Percentiles rank a stretch among this genome's conserved stretches.
Evolutionary conservation across 2,888 invertebrate genomes (phyloP).

Genomic region (Drosophila maculinotata): DNA sequence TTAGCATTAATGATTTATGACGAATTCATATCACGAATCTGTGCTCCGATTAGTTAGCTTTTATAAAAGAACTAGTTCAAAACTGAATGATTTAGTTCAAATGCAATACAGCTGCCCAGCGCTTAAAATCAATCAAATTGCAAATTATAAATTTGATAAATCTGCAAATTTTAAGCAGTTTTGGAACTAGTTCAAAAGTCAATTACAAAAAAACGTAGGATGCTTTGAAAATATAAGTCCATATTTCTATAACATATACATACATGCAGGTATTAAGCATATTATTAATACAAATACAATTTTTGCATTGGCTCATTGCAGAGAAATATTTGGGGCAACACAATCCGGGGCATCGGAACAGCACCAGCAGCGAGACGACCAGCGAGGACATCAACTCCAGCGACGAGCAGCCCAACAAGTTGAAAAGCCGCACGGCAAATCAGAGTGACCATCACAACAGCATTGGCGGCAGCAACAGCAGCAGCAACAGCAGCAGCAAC

Average conservation of each 20-base stretch:
- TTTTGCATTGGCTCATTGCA: slow-evolving; percentile 29
- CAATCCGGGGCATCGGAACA: slow-evolving; percentile 80
- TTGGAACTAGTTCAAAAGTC: neutral
- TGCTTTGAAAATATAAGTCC: too few species aligned
- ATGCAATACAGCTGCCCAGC: too few species aligned
- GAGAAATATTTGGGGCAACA: slow-evolving; percentile 73
- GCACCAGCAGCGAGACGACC: slow-evolving; percentile 79
- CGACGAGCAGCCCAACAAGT: slow-evolving; percentile 72
- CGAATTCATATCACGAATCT: too few species aligned
- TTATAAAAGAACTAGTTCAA: slow-evolving; percentile 17
- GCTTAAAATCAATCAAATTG: too few species aligned
- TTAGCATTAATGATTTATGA: too few species aligned
- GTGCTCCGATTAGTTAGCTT: too few species aligned
- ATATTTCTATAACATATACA: too few species aligned
- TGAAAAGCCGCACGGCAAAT: slow-evolving; percentile 15
- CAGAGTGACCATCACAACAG: slow-evolving; percentile 22
- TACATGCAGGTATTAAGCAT: too few species aligned
- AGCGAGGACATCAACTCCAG: slow-evolving; percentile 80
- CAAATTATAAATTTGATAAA: too few species aligned
- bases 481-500: slow-evolving; percentile 18
- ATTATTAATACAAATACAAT: too few species aligned
- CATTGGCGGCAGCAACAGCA: slow-evolving; percentile 10
- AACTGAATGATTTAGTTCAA: neutral
- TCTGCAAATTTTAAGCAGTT: neutral
- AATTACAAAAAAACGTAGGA: too few species aligned